Conservation (phyloP, 2,797 vertebrate genomes). For the Dipus sagitta region DNA sequence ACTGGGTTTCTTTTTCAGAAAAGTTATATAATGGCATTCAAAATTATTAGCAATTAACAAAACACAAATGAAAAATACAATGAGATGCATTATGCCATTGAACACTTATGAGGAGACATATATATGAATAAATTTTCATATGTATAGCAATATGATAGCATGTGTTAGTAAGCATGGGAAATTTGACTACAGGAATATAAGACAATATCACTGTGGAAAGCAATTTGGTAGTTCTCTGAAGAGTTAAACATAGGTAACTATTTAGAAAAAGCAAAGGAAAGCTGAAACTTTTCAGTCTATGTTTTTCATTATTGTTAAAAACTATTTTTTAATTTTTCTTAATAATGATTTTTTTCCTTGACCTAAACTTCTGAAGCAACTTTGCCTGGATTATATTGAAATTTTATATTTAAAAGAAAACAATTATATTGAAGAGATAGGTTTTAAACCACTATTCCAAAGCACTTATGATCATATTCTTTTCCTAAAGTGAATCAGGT, state of each 20-base stretch:
- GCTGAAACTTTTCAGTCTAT: neutral
- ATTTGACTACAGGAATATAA: neutral
- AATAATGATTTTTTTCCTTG: neutral
- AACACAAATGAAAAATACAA: neutral
- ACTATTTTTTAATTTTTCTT: neutral
- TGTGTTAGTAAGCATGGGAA: neutral
- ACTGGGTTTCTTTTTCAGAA: neutral
- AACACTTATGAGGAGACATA: neutral
- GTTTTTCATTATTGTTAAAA: too few species aligned
- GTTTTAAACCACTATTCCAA: neutral
- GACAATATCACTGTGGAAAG: neutral
- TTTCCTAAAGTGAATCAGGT: slow-evolving; percentile 46
- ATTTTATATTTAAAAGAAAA: slow-evolving; percentile 7
- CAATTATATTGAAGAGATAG: neutral
- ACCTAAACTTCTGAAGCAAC: neutral
- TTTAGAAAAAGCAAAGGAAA: slow-evolving; percentile 34
- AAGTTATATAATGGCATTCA: neutral
- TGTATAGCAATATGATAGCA: neutral
- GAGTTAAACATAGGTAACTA: neutral
- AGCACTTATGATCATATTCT: slow-evolving; percentile 24
- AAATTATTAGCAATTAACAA: neutral
- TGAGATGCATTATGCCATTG: neutral
- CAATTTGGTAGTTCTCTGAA: neutral
- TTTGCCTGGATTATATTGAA: neutral
- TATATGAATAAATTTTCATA: neutral